Evolutionary conservation across 1,140 invertebrate species (phyloP).

Genomic region (Zaprionus camerounensis): DNA sequence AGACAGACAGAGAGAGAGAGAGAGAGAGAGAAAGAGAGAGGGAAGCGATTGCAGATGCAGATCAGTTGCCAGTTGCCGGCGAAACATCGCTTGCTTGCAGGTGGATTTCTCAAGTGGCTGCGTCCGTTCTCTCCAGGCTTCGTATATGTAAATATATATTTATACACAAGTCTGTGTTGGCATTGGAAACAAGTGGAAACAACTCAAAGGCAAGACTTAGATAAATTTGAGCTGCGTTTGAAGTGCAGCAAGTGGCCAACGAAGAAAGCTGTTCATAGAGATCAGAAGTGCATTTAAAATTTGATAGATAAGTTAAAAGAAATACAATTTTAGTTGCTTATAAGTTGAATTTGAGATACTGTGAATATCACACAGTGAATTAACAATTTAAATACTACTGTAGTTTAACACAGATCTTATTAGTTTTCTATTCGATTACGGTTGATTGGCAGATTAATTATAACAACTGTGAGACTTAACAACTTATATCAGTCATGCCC

Average conservation of each 20-base stretch:
- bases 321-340: not conserved
- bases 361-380: no score
- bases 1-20: not conserved
- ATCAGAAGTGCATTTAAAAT: constrained; percentile 11
- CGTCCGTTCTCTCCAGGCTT: constrained; percentile 62
- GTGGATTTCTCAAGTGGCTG: constrained; percentile 81
- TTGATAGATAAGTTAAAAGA: not conserved
- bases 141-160: not conserved
- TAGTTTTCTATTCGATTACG: not conserved
- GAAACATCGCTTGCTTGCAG: constrained; percentile 51
- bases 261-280: not conserved
- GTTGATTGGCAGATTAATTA: constrained; percentile 39
- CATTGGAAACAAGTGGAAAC: constrained; percentile 19
- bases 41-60: constrained; percentile 54
- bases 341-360: no score
- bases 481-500: constrained; percentile 28
- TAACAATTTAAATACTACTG: not conserved
- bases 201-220: constrained; percentile 15
- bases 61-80: constrained; percentile 49
- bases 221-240: constrained; percentile 12
- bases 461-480: not conserved
- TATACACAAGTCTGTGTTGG: not conserved
- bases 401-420: not conserved
- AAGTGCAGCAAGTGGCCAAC: constrained; percentile 28
- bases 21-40: not conserved